phyloP scores from a whole-genome alignment of 2,797 vertebrate species.

The Huso huso region DNA sequence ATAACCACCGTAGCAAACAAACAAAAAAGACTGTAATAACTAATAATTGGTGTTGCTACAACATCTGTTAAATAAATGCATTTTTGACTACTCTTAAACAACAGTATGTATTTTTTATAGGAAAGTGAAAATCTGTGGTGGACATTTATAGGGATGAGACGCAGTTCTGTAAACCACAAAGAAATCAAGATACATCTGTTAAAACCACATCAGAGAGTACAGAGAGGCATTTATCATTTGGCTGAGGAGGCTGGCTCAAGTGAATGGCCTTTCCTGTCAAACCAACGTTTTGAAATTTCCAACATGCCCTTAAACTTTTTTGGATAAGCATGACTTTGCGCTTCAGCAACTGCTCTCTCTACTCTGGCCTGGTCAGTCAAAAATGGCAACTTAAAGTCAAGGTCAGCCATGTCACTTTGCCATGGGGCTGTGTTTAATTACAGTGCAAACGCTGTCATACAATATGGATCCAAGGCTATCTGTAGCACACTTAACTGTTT shows the following conservation, averaged over 20 bases:
- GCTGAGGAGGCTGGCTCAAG: constrained; percentile 68
- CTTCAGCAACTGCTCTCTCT: constrained; percentile 70
- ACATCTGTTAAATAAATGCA: constrained; percentile 51
- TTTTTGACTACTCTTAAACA: constrained; percentile 42
- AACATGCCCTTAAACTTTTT: constrained; percentile 74
- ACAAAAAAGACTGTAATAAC: constrained; percentile 40
- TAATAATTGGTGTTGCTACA: constrained; percentile 59
- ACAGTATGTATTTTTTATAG: constrained; percentile 34
- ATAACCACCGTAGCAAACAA: constrained; percentile 56
- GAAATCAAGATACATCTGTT: constrained; percentile 95
- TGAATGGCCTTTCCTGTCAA: constrained; percentile 71
- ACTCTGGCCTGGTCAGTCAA: constrained; percentile 68
- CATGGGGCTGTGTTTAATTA: constrained; percentile 76
- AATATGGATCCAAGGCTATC: constrained; percentile 64
- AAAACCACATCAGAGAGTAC: constrained; percentile 86
- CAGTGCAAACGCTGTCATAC: constrained; percentile 61
- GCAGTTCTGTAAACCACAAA: constrained; percentile 75
- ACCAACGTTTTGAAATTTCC: constrained; percentile 78
- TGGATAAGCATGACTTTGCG: constrained; percentile 63
- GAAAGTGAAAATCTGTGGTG: constrained; percentile 57
- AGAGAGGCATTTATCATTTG: constrained; percentile 72
- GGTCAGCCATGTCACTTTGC: constrained; percentile 71
- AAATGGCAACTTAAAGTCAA: constrained; percentile 86
- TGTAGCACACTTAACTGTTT: constrained; percentile 61
- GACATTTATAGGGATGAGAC: constrained; percentile 75